Conservation (phyloP, 2,888 invertebrate genomes). For the Erannis defoliaria region DNA sequence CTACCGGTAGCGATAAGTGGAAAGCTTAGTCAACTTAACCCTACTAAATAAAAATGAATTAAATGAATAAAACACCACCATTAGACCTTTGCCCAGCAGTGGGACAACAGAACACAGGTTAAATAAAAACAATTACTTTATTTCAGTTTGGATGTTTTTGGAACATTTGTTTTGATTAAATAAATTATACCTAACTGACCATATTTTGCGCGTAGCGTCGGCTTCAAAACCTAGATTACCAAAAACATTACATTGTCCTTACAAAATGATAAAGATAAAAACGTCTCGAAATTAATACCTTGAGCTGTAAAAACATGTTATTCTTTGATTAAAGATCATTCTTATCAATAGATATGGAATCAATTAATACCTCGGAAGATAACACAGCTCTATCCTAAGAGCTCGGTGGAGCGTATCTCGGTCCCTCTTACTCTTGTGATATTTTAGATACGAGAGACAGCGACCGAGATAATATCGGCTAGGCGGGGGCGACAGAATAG, state of each 20-base stretch:
- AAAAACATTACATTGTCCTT: constrained; percentile 1
- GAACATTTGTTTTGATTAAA: too few relatives aligned
- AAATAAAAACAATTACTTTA: too few relatives aligned
- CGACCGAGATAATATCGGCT: background rate
- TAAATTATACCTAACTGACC: too few relatives aligned
- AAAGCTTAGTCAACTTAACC: too few relatives aligned
- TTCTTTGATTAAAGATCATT: constrained; percentile 48
- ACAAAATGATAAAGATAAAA: constrained; percentile 44
- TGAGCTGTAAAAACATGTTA: constrained; percentile 51
- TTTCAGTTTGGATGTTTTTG: too few relatives aligned
- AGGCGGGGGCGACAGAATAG: background rate
- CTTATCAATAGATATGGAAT: constrained; percentile 54
- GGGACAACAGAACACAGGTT: too few relatives aligned
- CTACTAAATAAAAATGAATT: too few relatives aligned
- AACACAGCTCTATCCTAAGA: constrained; percentile 45
- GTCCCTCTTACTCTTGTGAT: background rate
- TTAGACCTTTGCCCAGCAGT: too few relatives aligned
- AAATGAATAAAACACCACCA: too few relatives aligned
- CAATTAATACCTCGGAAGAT: constrained; percentile 66
- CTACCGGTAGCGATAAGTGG: too few relatives aligned
- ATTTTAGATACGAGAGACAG: background rate
- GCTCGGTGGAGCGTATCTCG: background rate
- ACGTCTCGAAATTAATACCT: constrained; percentile 47
- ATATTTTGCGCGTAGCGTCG: too few relatives aligned
- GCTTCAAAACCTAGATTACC: background rate